These are phyloP conservation scores for Scylla paramamosain DNA, from an alignment of 1,140 invertebrate genomes.

Conservation along the genomic window DNA sequence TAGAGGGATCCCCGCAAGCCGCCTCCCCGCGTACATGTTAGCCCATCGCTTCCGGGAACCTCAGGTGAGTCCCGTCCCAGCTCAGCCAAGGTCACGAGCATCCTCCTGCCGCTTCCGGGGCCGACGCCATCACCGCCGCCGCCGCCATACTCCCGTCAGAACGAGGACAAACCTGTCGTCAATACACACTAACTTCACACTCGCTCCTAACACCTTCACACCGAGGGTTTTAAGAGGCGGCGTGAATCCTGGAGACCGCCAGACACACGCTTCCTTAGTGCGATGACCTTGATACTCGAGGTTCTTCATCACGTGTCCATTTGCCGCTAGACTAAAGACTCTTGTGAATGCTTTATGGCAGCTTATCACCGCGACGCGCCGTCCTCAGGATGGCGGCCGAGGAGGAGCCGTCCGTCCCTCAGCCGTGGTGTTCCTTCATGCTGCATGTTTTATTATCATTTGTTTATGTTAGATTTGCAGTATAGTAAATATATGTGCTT, in stretches of 20 bases:
- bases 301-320: background rate
- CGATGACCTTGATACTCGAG: background rate
- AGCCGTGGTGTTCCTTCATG: background rate
- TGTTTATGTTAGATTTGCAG: background rate
- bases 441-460: background rate
- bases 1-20: background rate
- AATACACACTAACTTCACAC: background rate
- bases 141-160: background rate
- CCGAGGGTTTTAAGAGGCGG: background rate
- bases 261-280: background rate
- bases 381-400: background rate
- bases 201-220: background rate
- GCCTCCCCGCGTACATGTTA: background rate
- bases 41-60: background rate
- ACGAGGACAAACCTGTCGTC: background rate
- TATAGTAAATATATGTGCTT: background rate
- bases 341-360: background rate
- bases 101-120: conserved; percentile 2
- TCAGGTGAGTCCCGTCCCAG: background rate
- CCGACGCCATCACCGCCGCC: background rate
- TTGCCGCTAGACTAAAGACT: background rate
- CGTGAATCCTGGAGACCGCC: background rate
- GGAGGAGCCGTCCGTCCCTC: background rate
- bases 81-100: conserved; percentile 9
- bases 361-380: background rate